Evolutionary conservation across 2,888 invertebrate species (phyloP), one percentile per base, ranked within the genome.

Genomic region (Idaea biselata): DNA sequence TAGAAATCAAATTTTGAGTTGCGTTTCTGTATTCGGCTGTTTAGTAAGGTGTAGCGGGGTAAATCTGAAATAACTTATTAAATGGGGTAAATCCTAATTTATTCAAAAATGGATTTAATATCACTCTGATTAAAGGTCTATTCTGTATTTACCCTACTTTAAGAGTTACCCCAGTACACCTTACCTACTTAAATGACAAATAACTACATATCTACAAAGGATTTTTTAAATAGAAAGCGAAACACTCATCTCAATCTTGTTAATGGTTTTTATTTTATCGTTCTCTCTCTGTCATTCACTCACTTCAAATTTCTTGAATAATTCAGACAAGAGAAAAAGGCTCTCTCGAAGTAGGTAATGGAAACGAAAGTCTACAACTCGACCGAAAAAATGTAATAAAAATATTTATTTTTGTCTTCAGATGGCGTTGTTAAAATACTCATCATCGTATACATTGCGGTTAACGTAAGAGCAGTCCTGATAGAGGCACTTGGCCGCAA

Each of bases 301-400:
- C 76, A 71, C 68, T 69, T 66, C 69, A 69, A 74, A 69, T 73
- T 73, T 74, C 77, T 76, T 82, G 82, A 82, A 83, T 84, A 78
- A 84, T 83, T 83, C 79, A 83, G 75, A 78, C 71, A 78, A 77
- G 75, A 78, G 72, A 69, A 69, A 73, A 73, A 56, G 56, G 56
- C 56, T 56, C 56, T 64, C 72, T 73, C 69, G 68, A 69, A 74
- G 74, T n/a, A n/a, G n/a, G n/a, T 79, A 80, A 81, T 77, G 78
- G 81, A 80, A 84, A 82, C 78, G 75, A 82, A 82, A 81, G 73
- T 78, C 77, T 75, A 73, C 70, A 78, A 82, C 71, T 75, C 75
- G 68, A 68, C 65, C 56, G 18, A 62, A 71, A 76, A 81, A 81
- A 79, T 76, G 71, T 75, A 74, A 78, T 79, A 78, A 77, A 68